A percentile compares a stretch with the other conserved stretches of the same genome.
phyloP scores from a whole-genome alignment of 2,113 vertebrate species.

The Apistogramma diplotaenia region DNA sequence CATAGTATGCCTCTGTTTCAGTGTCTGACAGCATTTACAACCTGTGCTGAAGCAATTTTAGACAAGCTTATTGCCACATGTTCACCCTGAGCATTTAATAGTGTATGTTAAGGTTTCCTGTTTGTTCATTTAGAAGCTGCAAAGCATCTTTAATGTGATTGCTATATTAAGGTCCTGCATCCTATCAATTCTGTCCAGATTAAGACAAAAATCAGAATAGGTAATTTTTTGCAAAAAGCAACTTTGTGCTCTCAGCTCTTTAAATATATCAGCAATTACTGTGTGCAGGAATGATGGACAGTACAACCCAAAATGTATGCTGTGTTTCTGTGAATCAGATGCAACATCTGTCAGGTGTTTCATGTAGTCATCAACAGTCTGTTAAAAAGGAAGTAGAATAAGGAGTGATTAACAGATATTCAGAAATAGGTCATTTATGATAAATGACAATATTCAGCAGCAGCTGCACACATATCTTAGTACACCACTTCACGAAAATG shows the following conservation, averaged over 20 bases:
- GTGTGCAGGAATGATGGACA: neutral
- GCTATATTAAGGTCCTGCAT: neutral
- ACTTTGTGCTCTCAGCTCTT: no score
- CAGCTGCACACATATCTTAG: neutral
- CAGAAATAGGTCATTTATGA: neutral
- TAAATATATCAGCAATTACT: neutral
- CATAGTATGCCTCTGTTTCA: neutral
- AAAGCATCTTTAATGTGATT: neutral
- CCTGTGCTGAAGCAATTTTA: neutral
- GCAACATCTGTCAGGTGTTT: neutral
- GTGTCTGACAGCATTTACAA: neutral
- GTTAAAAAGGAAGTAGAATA: neutral
- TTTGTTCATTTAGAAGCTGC: neutral
- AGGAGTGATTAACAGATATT: neutral
- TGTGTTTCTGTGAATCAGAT: neutral
- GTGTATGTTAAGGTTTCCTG: neutral
- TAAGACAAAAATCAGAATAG: neutral
- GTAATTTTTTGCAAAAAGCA: neutral
- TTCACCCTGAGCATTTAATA: neutral
- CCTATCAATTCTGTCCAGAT: neutral
- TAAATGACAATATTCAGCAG: neutral
- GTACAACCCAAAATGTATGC: neutral
- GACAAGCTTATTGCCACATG: neutral
- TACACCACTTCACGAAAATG: neutral
- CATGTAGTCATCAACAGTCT: neutral